These are phyloP conservation scores for Drosophila fungiperda DNA, from an alignment of 2,888 invertebrate species.

Conservation along the genomic window DNA sequence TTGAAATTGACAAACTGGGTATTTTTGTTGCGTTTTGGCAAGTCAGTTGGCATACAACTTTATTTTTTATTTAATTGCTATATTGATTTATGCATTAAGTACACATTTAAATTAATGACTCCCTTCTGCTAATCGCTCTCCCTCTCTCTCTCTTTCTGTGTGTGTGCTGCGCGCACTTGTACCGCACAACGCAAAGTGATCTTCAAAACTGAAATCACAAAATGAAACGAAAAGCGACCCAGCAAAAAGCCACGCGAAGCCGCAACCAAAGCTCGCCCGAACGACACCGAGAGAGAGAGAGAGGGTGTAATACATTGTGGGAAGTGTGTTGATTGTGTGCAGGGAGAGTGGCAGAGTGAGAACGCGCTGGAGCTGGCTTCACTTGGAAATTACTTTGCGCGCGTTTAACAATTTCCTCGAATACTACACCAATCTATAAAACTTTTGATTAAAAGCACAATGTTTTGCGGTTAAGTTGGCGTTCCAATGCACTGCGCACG, in stretches of 20 bases:
- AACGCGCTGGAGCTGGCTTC: conserved; percentile 1
- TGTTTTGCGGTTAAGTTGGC: conserved; percentile 57
- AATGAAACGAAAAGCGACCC: conserved; percentile 22
- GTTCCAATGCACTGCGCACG: conserved; percentile 6
- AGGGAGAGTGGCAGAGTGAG: neutral
- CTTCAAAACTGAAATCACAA: conserved; percentile 73
- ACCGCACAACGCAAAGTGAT: conserved; percentile 61
- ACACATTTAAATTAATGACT: conserved; percentile 58
- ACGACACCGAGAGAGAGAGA: conserved; percentile 4
- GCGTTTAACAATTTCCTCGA: conserved; percentile 66
- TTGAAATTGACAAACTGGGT: conserved; percentile 16
- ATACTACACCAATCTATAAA: conserved; percentile 75
- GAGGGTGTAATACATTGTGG: conserved; percentile 2
- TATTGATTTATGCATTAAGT: conserved; percentile 65
- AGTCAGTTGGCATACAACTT: conserved; percentile 42
- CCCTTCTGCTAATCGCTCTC: conserved; percentile 3
- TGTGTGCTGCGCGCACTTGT: conserved; percentile 8
- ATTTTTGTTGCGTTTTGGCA: conserved; percentile 11
- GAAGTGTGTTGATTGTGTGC: neutral
- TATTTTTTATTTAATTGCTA: conserved; percentile 24
- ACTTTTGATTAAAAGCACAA: conserved; percentile 75
- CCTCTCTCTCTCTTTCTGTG: conserved; percentile 1
- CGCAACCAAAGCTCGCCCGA: conserved; percentile 56
- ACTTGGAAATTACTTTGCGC: conserved; percentile 68
- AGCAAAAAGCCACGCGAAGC: conserved; percentile 48